Percentiles rank a stretch among this genome's conserved stretches.
These are phyloP conservation scores for Diplolepis rosae DNA, from an alignment of 2,888 invertebrate genomes.

Conservation along the genomic window DNA sequence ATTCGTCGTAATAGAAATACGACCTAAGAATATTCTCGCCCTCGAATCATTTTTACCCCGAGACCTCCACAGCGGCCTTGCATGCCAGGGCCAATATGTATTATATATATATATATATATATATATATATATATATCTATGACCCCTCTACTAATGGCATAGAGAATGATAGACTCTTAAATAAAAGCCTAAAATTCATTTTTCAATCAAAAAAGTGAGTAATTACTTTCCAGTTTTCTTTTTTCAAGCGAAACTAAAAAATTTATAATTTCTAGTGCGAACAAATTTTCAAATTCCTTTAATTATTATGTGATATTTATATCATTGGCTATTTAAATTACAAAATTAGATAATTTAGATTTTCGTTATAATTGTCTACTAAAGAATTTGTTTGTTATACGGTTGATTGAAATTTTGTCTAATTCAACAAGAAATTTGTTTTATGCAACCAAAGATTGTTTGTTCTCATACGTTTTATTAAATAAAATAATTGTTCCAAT, in stretches of 20 bases:
- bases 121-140: not conserved
- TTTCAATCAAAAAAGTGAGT: not conserved
- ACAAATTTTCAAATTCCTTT: too few relatives aligned
- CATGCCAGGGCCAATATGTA: not conserved
- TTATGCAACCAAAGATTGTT: too few relatives aligned
- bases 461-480: too few relatives aligned
- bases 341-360: too few relatives aligned
- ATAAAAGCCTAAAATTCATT: not conserved
- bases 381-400: too few relatives aligned
- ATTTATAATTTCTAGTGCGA: not conserved
- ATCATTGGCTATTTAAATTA: too few relatives aligned
- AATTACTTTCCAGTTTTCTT: not conserved
- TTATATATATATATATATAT: not conserved
- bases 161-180: not conserved
- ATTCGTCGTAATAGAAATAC: conserved; percentile 34
- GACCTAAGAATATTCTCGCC: conserved; percentile 36
- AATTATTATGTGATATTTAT: too few relatives aligned
- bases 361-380: too few relatives aligned
- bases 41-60: not conserved
- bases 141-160: not conserved
- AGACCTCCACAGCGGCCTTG: not conserved
- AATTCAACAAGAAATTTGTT: too few relatives aligned
- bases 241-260: not conserved
- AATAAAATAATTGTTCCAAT: too few relatives aligned
- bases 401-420: too few relatives aligned